phyloP scores from a whole-genome alignment of 2,888 invertebrate species.

The Napeogenes inachia region DNA sequence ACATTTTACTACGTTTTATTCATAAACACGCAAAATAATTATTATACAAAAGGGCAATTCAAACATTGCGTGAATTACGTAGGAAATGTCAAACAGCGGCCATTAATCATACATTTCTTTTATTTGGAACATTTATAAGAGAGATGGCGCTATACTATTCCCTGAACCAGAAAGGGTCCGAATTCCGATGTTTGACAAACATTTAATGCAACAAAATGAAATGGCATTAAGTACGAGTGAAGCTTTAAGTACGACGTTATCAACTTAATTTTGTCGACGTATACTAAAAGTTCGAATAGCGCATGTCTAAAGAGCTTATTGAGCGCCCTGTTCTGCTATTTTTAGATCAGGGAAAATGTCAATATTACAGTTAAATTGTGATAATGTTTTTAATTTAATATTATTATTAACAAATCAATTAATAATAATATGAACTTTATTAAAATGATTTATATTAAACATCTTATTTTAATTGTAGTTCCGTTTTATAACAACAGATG shows the following conservation, averaged over 20 bases:
- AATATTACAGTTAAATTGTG: not conserved
- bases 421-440: no score
- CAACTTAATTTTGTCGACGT: constrained; percentile 32
- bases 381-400: no score
- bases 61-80: constrained; percentile 37
- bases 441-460: no score
- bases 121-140: constrained; percentile 37
- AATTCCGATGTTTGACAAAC: not conserved
- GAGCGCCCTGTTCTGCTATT: constrained; percentile 63
- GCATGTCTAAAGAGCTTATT: constrained; percentile 70
- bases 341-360: constrained; percentile 45
- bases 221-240: constrained; percentile 4
- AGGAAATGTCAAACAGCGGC: constrained; percentile 66
- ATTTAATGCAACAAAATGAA: constrained; percentile 22
- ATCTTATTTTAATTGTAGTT: constrained; percentile 12
- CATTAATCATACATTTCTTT: constrained; percentile 56
- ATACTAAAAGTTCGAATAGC: constrained; percentile 45
- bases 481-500: constrained; percentile 12
- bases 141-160: constrained; percentile 34
- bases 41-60: constrained; percentile 22
- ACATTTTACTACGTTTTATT: constrained; percentile 44
- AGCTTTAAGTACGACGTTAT: not conserved
- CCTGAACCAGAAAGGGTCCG: constrained; percentile 8
- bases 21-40: constrained; percentile 34
- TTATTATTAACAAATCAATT: no score